Conservation (phyloP, 1,140 invertebrate species). For the Mactra quadrangularis region DNA sequence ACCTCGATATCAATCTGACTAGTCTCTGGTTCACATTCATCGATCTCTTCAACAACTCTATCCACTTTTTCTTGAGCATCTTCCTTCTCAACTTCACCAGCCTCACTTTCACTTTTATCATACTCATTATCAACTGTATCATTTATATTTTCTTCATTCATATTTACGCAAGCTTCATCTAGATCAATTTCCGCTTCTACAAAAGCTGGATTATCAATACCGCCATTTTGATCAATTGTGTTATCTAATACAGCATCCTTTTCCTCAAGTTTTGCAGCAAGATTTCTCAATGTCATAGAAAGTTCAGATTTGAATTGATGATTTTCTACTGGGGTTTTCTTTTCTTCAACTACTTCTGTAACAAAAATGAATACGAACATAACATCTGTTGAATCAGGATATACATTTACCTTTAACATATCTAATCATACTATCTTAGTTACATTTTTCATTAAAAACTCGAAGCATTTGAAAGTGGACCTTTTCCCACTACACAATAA, state of each 20-base stretch:
- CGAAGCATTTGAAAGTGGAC: too few species aligned
- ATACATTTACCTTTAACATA: too few species aligned
- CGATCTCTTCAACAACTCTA: not conserved
- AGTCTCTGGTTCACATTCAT: too few species aligned
- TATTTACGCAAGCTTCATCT: not conserved
- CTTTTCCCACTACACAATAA: too few species aligned
- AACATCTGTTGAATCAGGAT: too few species aligned
- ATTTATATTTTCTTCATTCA: not conserved
- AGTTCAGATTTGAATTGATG: conserved; percentile 20
- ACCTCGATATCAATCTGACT: too few species aligned
- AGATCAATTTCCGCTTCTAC: not conserved
- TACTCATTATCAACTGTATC: not conserved
- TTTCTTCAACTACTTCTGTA: not conserved
- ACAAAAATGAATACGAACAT: not conserved
- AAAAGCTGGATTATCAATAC: conserved; percentile 8
- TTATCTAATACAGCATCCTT: not conserved
- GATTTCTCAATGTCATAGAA: conserved; percentile 6
- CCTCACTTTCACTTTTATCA: not conserved
- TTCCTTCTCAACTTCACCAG: not conserved
- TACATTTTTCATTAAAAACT: too few species aligned
- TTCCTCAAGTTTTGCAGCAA: not conserved
- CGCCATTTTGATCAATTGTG: not conserved
- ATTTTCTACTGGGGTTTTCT: conserved; percentile 14
- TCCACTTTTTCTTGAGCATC: not conserved
- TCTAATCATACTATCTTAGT: too few species aligned